phyloP scores from a whole-genome alignment of 2,888 invertebrate genomes.

The Drosophila hamatofila region DNA sequence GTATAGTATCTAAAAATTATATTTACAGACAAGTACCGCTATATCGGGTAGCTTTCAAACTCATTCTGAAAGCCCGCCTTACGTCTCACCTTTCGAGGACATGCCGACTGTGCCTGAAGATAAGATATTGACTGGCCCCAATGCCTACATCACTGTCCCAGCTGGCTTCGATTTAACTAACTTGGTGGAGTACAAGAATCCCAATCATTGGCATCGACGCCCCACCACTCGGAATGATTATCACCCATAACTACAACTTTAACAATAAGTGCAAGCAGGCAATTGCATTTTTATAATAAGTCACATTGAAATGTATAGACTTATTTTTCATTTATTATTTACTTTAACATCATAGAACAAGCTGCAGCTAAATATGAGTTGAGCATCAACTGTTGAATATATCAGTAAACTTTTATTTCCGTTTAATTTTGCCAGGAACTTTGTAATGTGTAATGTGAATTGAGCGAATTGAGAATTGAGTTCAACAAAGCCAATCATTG shows the following conservation, averaged over 20 bases:
- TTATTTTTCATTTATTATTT: background rate
- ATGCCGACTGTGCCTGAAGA: conserved; percentile 4
- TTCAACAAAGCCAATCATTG: no score
- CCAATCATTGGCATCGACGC: conserved; percentile 62
- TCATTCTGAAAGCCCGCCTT: conserved; percentile 12
- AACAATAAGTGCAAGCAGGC: conserved; percentile 8
- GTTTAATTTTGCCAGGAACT: no score
- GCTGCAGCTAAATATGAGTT: background rate
- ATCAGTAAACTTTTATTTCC: background rate
- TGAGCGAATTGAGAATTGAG: no score
- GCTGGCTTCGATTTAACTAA: conserved; percentile 58
- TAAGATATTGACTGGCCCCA: conserved; percentile 1
- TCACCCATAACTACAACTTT: conserved; percentile 6
- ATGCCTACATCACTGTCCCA: conserved; percentile 30
- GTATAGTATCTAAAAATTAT: background rate
- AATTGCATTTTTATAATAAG: conserved; percentile 24
- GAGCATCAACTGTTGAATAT: background rate
- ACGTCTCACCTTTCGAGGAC: conserved; percentile 53
- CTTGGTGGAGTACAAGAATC: conserved; percentile 40
- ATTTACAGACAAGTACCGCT: conserved; percentile 6
- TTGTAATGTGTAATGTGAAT: background rate
- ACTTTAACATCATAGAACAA: background rate
- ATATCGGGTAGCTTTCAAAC: background rate
- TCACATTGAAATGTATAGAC: background rate
- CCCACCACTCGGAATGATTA: conserved; percentile 29